phyloP scores from a whole-genome alignment of 2,113 vertebrate genomes.

The Hyperopisus bebe region DNA sequence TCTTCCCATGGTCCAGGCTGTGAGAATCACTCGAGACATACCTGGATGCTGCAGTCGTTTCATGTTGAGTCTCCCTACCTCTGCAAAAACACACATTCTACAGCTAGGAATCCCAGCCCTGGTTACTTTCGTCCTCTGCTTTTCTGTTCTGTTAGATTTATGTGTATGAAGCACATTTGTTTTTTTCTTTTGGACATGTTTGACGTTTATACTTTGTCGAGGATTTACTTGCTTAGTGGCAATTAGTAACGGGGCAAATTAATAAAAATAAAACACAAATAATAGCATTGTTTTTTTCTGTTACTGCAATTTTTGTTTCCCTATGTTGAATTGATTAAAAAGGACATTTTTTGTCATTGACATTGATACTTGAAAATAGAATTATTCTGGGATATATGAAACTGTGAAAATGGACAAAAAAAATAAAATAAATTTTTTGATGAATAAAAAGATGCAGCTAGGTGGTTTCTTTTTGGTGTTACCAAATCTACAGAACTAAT shows the following conservation, averaged over 20 bases:
- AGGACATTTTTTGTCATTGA: constrained; percentile 39
- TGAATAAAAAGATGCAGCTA: constrained; percentile 29
- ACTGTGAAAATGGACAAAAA: constrained; percentile 63
- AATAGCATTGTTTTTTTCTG: neutral
- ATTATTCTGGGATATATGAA: constrained; percentile 49
- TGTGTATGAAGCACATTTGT: neutral
- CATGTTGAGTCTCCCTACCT: neutral
- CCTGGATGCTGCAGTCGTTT: neutral
- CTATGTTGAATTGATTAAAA: constrained; percentile 9
- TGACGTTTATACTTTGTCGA: neutral
- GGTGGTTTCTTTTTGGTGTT: neutral
- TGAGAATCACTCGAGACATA: neutral
- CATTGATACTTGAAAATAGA: constrained; percentile 59
- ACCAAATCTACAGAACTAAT: neutral
- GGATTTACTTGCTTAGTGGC: neutral
- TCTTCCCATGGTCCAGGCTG: neutral
- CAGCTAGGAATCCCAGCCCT: constrained; percentile 2
- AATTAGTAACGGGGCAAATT: neutral
- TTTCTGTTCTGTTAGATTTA: neutral
- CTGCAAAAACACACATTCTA: neutral
- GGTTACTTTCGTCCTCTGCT: neutral
- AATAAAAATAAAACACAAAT: neutral
- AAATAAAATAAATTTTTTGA: constrained; percentile 41
- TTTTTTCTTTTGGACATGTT: neutral
- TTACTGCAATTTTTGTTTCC: neutral